phyloP scores from a whole-genome alignment of 2,797 vertebrate genomes.

The Apodemus agrarius region DNA sequence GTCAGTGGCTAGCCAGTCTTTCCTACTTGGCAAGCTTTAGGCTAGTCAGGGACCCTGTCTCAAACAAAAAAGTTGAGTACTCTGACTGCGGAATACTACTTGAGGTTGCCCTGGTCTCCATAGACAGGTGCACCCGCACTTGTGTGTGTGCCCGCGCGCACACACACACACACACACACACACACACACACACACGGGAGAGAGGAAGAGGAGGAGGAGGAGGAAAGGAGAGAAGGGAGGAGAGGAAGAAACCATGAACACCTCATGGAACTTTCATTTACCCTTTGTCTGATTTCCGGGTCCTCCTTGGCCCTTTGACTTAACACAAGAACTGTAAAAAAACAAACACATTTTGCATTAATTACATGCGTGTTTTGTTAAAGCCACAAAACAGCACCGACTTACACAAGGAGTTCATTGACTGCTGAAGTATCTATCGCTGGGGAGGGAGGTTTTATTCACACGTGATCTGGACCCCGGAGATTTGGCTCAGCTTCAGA shows the following conservation, averaged over 20 bases:
- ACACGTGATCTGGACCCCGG: not conserved
- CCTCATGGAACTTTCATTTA: conserved; percentile 43
- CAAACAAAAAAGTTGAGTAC: not conserved
- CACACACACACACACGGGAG: not conserved
- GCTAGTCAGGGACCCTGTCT: not conserved
- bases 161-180: too few relatives aligned
- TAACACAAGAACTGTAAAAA: conserved; percentile 73
- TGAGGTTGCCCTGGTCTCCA: not conserved
- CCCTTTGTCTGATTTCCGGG: conserved; percentile 75
- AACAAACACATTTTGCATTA: not conserved
- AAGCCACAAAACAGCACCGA: not conserved
- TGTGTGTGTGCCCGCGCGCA: too few relatives aligned
- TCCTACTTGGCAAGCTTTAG: not conserved
- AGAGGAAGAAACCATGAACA: not conserved
- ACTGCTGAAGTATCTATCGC: not conserved
- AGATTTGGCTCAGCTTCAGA: not conserved
- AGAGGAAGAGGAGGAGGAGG: not conserved
- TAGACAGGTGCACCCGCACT: too few relatives aligned
- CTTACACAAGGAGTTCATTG: not conserved
- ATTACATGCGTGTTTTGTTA: not conserved
- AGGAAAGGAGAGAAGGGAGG: not conserved
- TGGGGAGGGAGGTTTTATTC: not conserved
- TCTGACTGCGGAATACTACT: not conserved
- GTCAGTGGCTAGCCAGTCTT: not conserved
- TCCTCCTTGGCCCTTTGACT: conserved; percentile 70